A percentile compares a stretch with the other conserved stretches of the same genome.
Evolutionary conservation across 2,113 vertebrate genomes (phyloP).

Genomic region (Aplodontia rufa): DNA sequence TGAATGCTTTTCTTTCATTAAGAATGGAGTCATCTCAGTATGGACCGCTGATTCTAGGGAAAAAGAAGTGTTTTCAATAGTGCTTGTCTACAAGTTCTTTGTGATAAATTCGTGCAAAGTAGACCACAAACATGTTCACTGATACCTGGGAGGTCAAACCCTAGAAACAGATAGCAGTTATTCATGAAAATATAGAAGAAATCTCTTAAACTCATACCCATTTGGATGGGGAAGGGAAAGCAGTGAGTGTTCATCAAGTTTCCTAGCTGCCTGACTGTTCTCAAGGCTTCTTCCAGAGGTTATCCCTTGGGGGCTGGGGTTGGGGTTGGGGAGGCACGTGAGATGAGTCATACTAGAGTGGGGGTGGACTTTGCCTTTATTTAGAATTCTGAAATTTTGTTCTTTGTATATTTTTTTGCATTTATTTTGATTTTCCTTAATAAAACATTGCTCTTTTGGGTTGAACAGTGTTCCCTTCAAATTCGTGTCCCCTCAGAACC

Average conservation of each 20-base stretch:
- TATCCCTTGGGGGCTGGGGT: neutral
- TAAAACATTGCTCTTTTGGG: neutral
- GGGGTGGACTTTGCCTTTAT: neutral
- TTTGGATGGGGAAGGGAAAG: neutral
- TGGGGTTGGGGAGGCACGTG: neutral
- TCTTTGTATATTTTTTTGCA: neutral
- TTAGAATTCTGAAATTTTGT: slow-evolving; percentile 17
- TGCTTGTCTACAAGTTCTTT: neutral
- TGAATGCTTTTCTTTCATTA: slow-evolving; percentile 13
- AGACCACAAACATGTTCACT: neutral
- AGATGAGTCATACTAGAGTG: neutral
- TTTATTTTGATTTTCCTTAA: neutral
- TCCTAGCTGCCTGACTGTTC: neutral
- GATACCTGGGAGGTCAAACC: neutral
- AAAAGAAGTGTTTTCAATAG: neutral
- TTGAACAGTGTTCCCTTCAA: neutral
- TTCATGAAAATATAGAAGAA: neutral
- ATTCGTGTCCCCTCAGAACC: neutral
- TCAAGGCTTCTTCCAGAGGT: neutral
- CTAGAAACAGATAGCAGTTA: neutral
- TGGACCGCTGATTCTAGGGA: neutral
- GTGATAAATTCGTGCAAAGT: neutral
- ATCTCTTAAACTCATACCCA: neutral
- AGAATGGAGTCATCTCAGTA: neutral
- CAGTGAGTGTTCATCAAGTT: neutral